Evolutionary conservation across 1,140 invertebrate genomes (phyloP).

Genomic region (Musca domestica): DNA sequence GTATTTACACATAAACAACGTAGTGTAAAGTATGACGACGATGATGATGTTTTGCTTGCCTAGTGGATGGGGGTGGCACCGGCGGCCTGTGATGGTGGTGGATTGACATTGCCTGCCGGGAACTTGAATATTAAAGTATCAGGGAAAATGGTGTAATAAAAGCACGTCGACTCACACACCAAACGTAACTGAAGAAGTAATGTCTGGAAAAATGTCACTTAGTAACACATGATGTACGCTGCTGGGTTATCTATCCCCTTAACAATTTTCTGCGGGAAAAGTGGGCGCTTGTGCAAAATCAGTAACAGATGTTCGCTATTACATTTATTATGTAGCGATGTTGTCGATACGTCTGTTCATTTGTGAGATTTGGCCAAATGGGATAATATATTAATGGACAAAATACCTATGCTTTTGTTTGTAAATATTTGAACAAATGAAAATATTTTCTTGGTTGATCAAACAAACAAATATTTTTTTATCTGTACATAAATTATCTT

Average conservation of each 20-base stretch:
- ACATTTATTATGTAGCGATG: neutral
- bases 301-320: slow-evolving; percentile 6
- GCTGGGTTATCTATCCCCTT: neutral
- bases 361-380: too few relatives aligned
- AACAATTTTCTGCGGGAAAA: neutral
- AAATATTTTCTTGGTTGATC: too few relatives aligned
- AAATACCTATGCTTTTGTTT: too few relatives aligned
- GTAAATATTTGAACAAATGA: too few relatives aligned
- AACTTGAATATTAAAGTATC: slow-evolving; percentile 2
- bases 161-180: neutral
- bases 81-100: neutral
- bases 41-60: neutral
- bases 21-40: neutral
- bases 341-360: too few relatives aligned
- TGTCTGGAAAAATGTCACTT: slow-evolving; percentile 2
- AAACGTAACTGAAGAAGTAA: neutral
- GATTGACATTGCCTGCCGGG: too few relatives aligned
- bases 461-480: too few relatives aligned
- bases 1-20: slow-evolving; percentile 11
- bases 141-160: slow-evolving; percentile 3
- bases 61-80: neutral
- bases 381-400: too few relatives aligned
- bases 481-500: too few relatives aligned
- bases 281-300: neutral
- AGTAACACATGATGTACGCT: neutral